These are phyloP conservation scores for Gallirallus australis DNA, from an alignment of 2,797 vertebrate genomes.

Conservation along the genomic window DNA sequence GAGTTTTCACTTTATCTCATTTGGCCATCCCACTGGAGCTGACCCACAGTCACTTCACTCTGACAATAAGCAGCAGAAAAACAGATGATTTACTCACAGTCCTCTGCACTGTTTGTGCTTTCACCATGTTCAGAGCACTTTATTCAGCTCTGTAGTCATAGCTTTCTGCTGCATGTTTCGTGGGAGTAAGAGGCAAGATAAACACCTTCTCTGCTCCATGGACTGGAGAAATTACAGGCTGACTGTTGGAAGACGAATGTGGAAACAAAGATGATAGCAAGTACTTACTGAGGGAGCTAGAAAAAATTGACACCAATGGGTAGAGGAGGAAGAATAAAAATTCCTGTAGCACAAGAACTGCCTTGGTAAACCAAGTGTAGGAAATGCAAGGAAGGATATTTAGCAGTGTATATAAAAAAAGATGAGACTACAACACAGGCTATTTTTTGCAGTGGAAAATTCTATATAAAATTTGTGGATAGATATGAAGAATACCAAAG, in stretches of 20 bases:
- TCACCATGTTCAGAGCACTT: neutral
- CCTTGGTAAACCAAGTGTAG: neutral
- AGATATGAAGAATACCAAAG: neutral
- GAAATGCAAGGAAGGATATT: neutral
- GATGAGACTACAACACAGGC: neutral
- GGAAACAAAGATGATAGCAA: neutral
- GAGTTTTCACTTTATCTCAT: slow-evolving; percentile 85
- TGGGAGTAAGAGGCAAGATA: neutral
- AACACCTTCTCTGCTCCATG: neutral
- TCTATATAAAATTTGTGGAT: neutral
- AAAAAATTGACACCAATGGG: neutral
- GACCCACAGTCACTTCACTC: slow-evolving; percentile 81
- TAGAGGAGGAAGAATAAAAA: neutral
- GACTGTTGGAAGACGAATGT: neutral
- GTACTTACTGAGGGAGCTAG: neutral
- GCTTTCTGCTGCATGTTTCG: neutral
- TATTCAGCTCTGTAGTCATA: neutral
- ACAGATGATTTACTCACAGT: neutral
- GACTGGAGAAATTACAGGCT: neutral
- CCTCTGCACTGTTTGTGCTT: neutral
- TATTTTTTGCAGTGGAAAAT: neutral
- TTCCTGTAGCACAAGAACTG: neutral
- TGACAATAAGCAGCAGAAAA: slow-evolving; percentile 50
- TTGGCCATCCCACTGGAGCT: slow-evolving; percentile 87
- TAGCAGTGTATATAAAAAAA: neutral